A percentile compares a stretch with the other conserved stretches of the same genome.
phyloP scores from a whole-genome alignment of 2,113 vertebrate species.

The Microcebus griseorufus region DNA sequence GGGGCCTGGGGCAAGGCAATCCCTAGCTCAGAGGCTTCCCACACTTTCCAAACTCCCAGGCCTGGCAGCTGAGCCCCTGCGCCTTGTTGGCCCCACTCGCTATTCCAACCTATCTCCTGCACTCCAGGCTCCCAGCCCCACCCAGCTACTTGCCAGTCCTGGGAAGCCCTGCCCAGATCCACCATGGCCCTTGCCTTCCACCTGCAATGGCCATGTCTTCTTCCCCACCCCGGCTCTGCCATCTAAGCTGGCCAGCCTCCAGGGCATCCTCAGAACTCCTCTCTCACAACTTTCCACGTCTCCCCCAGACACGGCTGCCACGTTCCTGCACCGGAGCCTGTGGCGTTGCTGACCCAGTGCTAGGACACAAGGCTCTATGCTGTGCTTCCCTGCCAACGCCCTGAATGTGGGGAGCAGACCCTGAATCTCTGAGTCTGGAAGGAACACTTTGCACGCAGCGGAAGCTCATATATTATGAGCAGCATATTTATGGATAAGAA shows the following conservation, averaged over 20 bases:
- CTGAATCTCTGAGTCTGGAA: neutral
- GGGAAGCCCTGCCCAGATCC: neutral
- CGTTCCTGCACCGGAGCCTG: accelerated
- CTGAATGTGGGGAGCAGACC: neutral
- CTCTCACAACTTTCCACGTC: neutral
- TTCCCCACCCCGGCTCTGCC: neutral
- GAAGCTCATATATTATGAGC: accelerated
- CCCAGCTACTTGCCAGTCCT: neutral
- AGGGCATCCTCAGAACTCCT: neutral
- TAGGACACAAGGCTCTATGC: accelerated
- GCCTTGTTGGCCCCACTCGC: neutral
- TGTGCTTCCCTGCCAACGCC: accelerated
- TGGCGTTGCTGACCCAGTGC: accelerated
- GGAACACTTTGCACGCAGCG: neutral
- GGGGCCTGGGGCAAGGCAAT: neutral
- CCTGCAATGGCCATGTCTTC: neutral
- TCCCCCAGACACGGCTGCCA: neutral
- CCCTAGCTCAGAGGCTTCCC: neutral
- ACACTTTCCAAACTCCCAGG: neutral
- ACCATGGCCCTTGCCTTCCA: neutral
- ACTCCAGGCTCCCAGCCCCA: too few species aligned
- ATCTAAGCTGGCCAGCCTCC: neutral
- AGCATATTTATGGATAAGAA: accelerated
- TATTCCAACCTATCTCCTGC: neutral
- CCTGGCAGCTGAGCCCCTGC: neutral